Evolutionary conservation across 2,888 invertebrate species (phyloP).

Genomic region (Lochmaea capreae): DNA sequence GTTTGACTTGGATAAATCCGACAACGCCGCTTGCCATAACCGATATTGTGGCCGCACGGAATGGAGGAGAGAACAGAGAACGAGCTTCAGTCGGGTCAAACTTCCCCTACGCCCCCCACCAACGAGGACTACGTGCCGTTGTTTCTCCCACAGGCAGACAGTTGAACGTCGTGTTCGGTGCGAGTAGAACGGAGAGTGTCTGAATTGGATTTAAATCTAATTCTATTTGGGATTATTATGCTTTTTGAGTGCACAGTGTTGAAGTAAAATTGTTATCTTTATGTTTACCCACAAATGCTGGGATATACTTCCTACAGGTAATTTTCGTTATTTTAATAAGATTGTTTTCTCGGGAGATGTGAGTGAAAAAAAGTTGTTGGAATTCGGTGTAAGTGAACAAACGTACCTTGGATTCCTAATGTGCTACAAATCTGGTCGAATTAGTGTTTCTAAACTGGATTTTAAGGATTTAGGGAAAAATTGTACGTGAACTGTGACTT

Average conservation of each 20-base stretch:
- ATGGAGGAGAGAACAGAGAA: conserved; percentile 64
- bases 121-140: conserved; percentile 68
- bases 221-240: conserved; percentile 42
- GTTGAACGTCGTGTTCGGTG: conserved; percentile 60
- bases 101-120: conserved; percentile 72
- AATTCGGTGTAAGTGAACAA: conserved; percentile 22
- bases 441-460: not conserved
- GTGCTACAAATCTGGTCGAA: not conserved
- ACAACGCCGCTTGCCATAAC: conserved; percentile 65
- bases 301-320: conserved; percentile 77
- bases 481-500: not conserved
- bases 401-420: not conserved
- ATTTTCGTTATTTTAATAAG: conserved; percentile 39
- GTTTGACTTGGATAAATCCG: conserved; percentile 47
- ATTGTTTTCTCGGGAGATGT: conserved; percentile 23
- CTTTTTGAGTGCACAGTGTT: conserved; percentile 50
- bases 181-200: conserved; percentile 45
- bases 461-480: not conserved
- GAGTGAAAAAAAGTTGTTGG: conserved; percentile 25
- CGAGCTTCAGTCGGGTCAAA: conserved; percentile 61
- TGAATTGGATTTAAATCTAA: conserved; percentile 34
- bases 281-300: conserved; percentile 74
- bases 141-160: conserved; percentile 71
- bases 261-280: conserved; percentile 60
- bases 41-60: conserved; percentile 68